Base-by-base conservation (phyloP, 2,888 invertebrate species). In the Thymelicus sylvestris region DNA sequence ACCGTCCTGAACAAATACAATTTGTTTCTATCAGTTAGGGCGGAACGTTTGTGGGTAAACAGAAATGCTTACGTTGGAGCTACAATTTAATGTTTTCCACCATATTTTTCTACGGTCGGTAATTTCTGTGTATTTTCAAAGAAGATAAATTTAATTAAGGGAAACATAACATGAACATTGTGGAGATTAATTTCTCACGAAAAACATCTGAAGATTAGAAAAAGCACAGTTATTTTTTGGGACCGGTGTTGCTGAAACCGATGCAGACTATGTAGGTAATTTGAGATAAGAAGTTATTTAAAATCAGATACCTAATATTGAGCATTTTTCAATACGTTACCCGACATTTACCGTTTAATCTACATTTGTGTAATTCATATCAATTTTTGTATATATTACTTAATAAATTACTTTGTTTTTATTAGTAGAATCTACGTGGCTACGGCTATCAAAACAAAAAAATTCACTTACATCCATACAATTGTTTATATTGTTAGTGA, bases 401-500 rank as follows among this genome's bases (percentile, higher is more conserved):
- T 19, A 31, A 31, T 31, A 31, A 31, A 31, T 31, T 31, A 31
- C 31, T 31, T 31, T 31, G 31, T 31, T 31, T 31, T 31, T 31
- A 31, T 31, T 31, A 31, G 31, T 31, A 5, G 4, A 31, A 0
- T 31, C 31, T 31, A 19, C 19, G 2, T 19, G 19, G 19, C 19
- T 19, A 31, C 31, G 31, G 31, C 31, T 31, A 31, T 12, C 10
- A 55, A 55, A 24, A 24, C 0, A 15, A 24, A 24, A 55, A 55
- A 55, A 0, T 7, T 24, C 24, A 95, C 95, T 95, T 83, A 96
- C 96, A 81, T 96, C 96, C 94, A 96, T 95, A 85, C 96, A 96
- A 72, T 95, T 95, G 80, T 96, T 95, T 79, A 96, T 94, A 74
- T 95, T 95, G 79, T 96, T 96, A 0, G 95, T 95, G 72, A 96